phyloP scores from a whole-genome alignment of 2,888 invertebrate species.

The Cordilura impudica region DNA sequence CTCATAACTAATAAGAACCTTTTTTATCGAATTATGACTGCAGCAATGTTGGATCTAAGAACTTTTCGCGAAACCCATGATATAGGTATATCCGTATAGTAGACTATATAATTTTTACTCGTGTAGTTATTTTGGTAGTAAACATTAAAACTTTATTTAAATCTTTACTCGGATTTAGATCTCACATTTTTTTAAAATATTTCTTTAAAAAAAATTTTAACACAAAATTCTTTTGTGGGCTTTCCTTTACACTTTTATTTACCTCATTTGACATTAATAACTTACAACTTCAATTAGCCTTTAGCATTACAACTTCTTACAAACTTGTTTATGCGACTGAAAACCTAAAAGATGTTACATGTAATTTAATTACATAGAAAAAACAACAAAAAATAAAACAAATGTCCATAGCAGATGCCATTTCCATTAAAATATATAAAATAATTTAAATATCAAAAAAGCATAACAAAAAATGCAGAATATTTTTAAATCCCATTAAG shows the following conservation, averaged over 20 bases:
- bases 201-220: background rate
- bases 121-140: too few relatives aligned
- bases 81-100: too few relatives aligned
- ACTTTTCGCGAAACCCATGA: too few relatives aligned
- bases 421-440: slow-evolving; percentile 29
- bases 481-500: too few relatives aligned
- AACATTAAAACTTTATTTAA: too few relatives aligned
- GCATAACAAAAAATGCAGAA: too few relatives aligned
- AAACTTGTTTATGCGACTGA: slow-evolving; percentile 41
- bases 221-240: background rate
- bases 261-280: slow-evolving; percentile 44
- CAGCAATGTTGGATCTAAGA: too few relatives aligned
- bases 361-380: slow-evolving; percentile 47
- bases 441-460: slow-evolving; percentile 3
- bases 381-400: slow-evolving; percentile 11
- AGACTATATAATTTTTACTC: too few relatives aligned
- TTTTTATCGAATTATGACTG: too few relatives aligned
- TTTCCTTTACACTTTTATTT: slow-evolving; percentile 8
- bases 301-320: slow-evolving; percentile 49
- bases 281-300: slow-evolving; percentile 51
- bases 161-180: too few relatives aligned
- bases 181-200: background rate
- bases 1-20: too few relatives aligned
- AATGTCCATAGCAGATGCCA: slow-evolving; percentile 54
- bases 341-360: slow-evolving; percentile 23